These are phyloP conservation scores for Elanoides forficatus DNA, from an alignment of 2,113 vertebrate genomes.

Conservation along the genomic window DNA sequence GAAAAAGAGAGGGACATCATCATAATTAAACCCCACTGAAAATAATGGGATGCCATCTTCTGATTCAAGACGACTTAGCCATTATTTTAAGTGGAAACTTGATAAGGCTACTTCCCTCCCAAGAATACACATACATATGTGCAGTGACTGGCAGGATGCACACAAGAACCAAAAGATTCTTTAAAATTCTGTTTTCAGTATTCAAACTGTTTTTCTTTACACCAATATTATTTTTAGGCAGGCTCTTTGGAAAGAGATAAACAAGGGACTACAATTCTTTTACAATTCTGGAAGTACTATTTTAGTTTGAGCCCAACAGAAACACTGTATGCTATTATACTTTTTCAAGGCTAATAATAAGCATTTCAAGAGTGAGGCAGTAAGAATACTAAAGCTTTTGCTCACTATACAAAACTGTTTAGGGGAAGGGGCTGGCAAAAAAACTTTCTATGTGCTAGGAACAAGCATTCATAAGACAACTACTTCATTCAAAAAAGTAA, in stretches of 20 bases:
- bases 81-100: neutral
- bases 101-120: neutral
- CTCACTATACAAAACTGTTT: neutral
- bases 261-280: neutral
- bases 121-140: accelerated
- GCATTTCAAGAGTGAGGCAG: neutral
- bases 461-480: neutral
- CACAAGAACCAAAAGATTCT: neutral
- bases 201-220: neutral
- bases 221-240: neutral
- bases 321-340: neutral
- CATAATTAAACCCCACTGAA: neutral
- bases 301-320: neutral
- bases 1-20: neutral
- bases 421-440: neutral
- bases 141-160: neutral
- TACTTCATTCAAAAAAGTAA: neutral
- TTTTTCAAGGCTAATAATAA: neutral
- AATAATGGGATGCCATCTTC: neutral
- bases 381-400: neutral
- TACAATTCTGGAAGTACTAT: neutral
- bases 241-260: neutral
- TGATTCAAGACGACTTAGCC: neutral
- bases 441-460: neutral
- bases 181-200: neutral